Evolutionary conservation across 1,140 invertebrate genomes (phyloP), one percentile per base, ranked within the genome.

Genomic region (Rhyzopertha dominica): DNA sequence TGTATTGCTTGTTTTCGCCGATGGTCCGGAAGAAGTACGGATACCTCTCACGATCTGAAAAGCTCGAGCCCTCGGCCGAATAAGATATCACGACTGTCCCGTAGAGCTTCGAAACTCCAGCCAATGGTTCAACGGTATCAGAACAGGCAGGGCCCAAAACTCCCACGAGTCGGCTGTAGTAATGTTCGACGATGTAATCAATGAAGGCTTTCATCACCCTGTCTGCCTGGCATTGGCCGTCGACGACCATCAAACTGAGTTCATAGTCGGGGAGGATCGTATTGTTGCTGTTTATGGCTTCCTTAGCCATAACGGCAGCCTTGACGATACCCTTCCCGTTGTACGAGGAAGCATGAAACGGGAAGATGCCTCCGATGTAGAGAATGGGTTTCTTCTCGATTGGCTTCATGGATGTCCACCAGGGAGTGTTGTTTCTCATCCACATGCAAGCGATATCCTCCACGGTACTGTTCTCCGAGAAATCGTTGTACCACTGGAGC

Each of bases 1-100:
- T 77, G 60, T 86, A 88, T 44, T 86, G 78, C 19, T 77, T 78
- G 56, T 89, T 86, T 58, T 87, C 83, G 2, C 86, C 86, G 48
- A 90, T 87, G 1, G 87, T 91, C 1, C 87, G 64, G 61, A 87
- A 90, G 65, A 91, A 90, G 55, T 84, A 88, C 0, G 87, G 86
- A 70, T 89, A 90, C 40, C 78, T 79, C 0, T 71, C 62, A 13
- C 81, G 71, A 65, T 89, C 79, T 0, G 75, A 77, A 53, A 87
- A 81, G 34, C 74, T 77, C 1, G 79, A 75, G 0, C 84, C 85
- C 60, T 90, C 87, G 1, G 87, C 87, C 43, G 82, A 83, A 62
- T 90, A 92, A 23, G 85, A 88, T 28, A 91, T 82, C 0, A 87
- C 78, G 23, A 87, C 72, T 17, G 82, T 84, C 44, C 79, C 79